These are phyloP conservation scores for Lepus timidus DNA, from an alignment of 2,113 vertebrate genomes.

Conservation along the genomic window DNA sequence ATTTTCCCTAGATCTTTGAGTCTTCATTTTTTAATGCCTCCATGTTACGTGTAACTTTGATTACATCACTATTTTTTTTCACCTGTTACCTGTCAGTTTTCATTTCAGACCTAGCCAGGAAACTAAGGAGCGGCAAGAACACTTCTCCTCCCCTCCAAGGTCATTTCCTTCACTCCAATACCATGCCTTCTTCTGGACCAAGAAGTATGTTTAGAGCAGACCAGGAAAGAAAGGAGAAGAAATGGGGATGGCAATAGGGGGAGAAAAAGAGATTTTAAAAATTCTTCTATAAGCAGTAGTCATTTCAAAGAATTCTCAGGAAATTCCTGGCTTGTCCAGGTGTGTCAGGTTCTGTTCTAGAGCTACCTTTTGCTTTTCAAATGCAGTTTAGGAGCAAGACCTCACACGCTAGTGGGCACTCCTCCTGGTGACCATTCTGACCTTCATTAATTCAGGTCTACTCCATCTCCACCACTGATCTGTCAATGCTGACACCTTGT, in stretches of 20 bases:
- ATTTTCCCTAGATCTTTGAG: background rate
- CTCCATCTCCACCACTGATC: slow-evolving; percentile 85
- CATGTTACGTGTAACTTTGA: background rate
- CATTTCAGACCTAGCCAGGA: background rate
- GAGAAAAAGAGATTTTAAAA: background rate
- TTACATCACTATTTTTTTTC: background rate
- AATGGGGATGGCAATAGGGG: background rate
- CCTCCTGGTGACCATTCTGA: slow-evolving; percentile 88
- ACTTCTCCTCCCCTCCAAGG: background rate
- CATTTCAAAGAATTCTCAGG: slow-evolving; percentile 3
- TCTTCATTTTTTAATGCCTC: background rate
- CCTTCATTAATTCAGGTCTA: slow-evolving; percentile 91
- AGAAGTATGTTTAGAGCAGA: background rate
- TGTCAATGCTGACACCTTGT: slow-evolving; percentile 88
- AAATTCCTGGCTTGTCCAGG: slow-evolving; percentile 44
- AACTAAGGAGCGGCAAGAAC: background rate
- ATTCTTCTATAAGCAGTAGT: background rate
- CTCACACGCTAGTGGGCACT: slow-evolving; percentile 80
- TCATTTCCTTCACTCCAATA: background rate
- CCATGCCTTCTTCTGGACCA: background rate
- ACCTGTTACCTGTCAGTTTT: background rate
- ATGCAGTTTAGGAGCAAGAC: slow-evolving; percentile 72
- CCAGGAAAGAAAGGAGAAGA: background rate
- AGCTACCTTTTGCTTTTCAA: slow-evolving; percentile 68
- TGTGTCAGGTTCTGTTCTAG: background rate